Conservation (phyloP, 2,113 vertebrate genomes). For the Indicator indicator region DNA sequence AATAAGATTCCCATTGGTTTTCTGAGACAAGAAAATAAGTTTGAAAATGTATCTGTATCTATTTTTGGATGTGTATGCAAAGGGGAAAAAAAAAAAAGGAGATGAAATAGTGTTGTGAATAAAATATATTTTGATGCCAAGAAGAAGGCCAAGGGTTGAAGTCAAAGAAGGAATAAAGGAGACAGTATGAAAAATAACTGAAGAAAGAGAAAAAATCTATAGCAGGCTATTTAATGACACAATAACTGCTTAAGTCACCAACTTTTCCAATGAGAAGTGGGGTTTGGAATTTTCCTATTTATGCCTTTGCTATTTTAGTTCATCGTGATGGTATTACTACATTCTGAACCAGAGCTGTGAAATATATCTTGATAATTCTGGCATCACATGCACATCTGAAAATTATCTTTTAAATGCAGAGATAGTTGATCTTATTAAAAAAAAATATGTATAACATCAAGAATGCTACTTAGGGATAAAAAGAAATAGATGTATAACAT, state of each 20-base stretch:
- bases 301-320: not conserved
- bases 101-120: not conserved
- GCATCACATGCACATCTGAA: not conserved
- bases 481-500: not conserved
- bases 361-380: not conserved
- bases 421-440: not conserved
- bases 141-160: not conserved
- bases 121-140: not conserved
- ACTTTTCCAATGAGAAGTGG: fast-evolving
- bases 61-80: not conserved
- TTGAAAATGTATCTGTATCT: not conserved
- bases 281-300: not conserved
- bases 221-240: not conserved
- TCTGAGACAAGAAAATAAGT: not conserved
- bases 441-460: not conserved
- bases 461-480: not conserved
- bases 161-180: not conserved
- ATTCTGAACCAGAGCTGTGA: not conserved
- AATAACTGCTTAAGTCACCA: not conserved
- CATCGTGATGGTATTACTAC: not conserved
- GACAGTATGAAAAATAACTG: not conserved
- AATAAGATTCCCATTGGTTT: not conserved
- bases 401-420: not conserved
- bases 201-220: not conserved
- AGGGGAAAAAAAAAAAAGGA: not conserved